Conservation (phyloP, 1,140 invertebrate species). For the Brachionus asplanchnoidis region DNA sequence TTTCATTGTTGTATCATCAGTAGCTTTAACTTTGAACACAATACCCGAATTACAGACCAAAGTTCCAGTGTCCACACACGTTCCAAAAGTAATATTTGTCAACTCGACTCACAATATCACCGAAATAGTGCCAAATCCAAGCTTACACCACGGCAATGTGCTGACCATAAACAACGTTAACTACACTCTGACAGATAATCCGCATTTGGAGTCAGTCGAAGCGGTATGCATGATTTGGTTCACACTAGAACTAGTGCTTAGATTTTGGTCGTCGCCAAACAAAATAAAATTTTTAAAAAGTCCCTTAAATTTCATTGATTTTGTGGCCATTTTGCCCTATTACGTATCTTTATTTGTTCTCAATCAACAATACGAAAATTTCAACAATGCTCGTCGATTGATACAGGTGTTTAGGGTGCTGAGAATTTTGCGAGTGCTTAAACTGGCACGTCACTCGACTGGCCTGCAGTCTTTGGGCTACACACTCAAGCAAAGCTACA, state of each 20-base stretch:
- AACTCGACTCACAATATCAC: not conserved
- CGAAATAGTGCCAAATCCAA: not conserved
- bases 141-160: not conserved
- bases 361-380: slow-evolving; percentile 30
- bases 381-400: slow-evolving; percentile 74
- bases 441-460: slow-evolving; percentile 92
- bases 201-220: slow-evolving; percentile 57
- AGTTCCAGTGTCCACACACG: not conserved
- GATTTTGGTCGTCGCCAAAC: slow-evolving; percentile 95
- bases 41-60: slow-evolving; percentile 39
- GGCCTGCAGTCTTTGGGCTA: slow-evolving; percentile 58
- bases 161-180: not conserved
- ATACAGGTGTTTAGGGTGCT: slow-evolving; percentile 90
- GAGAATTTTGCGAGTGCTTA: slow-evolving; percentile 97
- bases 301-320: slow-evolving; percentile 99
- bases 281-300: slow-evolving; percentile 97
- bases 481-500: slow-evolving; percentile 97
- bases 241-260: slow-evolving; percentile 93
- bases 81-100: not conserved
- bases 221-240: slow-evolving; percentile 67
- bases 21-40: slow-evolving; percentile 82
- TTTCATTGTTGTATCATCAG: slow-evolving; percentile 93
- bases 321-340: slow-evolving; percentile 97
- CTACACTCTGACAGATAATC: slow-evolving; percentile 38
- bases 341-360: slow-evolving; percentile 66